Percentiles rank a stretch among this genome's conserved stretches.
Conservation (phyloP, 2,113 vertebrate genomes). For the Hippolais icterina region DNA sequence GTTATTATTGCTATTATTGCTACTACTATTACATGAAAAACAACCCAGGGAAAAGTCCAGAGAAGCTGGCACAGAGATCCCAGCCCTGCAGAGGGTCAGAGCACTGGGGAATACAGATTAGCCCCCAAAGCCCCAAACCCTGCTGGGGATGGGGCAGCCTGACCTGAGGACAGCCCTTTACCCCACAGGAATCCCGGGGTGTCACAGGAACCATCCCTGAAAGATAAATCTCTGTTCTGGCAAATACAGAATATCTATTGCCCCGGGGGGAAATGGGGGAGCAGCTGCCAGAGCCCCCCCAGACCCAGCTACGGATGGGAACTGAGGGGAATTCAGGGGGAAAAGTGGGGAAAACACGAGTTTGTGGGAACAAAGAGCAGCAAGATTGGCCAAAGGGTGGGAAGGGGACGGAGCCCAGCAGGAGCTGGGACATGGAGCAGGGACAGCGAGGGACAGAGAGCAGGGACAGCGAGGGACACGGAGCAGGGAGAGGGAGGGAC, state of each 20-base stretch:
- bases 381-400: fast-evolving
- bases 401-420: background rate
- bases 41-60: background rate
- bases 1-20: fast-evolving
- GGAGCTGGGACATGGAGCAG: background rate
- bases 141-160: background rate
- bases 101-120: fast-evolving
- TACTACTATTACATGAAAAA: background rate
- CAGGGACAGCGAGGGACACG: background rate
- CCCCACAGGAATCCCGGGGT: background rate
- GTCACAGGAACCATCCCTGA: background rate
- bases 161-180: background rate
- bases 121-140: background rate
- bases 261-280: fast-evolving
- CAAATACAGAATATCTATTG: background rate
- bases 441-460: no score
- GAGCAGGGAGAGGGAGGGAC: background rate
- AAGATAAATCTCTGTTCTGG: fast-evolving
- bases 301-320: background rate
- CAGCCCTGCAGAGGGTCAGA: background rate
- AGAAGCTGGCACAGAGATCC: background rate
- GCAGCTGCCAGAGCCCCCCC: background rate
- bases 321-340: no score
- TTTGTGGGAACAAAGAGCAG: background rate
- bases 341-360: fast-evolving